Percentiles rank a stretch among this genome's conserved stretches.
phyloP scores from a whole-genome alignment of 1,140 invertebrate genomes.

The fruit fly (Drosophila melanogaster) region Release_6_plus_ISO1_MT NT_037436.4:21185001-21185500 shows the following conservation, averaged over 20 bases:
- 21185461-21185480: constrained; percentile 73
- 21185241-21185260: constrained; percentile 77
- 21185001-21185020: constrained; percentile 86
- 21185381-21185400: constrained; percentile 59
- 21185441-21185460: constrained; percentile 75
- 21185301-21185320: constrained; percentile 33
- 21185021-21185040: too few species aligned
- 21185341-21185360: constrained; percentile 16
- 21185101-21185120: neutral
- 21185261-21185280: constrained; percentile 80
- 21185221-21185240: constrained; percentile 46
- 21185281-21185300: constrained; percentile 70
- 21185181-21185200: constrained; percentile 61
- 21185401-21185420: constrained; percentile 56
- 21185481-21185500: constrained; percentile 61
- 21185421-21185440: constrained; percentile 49
- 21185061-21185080: too few species aligned
- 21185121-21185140: neutral
- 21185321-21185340: constrained; percentile 30
- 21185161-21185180: constrained; percentile 62
- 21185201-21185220: constrained; percentile 40
- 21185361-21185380: constrained; percentile 24
- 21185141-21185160: neutral
- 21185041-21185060: too few species aligned
- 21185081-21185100: neutral